Conservation (phyloP, 2,797 vertebrate genomes). For the Tragopan temminckii region DNA sequence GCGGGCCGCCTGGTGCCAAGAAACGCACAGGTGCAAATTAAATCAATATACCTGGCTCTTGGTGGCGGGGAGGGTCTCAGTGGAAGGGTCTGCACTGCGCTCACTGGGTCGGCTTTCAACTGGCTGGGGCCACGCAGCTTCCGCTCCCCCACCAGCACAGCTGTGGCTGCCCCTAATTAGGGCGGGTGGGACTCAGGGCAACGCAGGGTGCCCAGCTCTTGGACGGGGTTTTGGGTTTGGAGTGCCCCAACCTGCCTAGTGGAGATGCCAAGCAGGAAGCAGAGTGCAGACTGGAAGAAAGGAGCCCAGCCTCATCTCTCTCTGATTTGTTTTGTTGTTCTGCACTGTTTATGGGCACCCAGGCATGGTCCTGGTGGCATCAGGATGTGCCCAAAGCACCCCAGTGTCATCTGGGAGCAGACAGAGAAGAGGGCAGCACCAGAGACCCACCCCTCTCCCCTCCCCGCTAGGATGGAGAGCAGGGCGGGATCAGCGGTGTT, state of each 20-base stretch:
- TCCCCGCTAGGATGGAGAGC: background rate
- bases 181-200: background rate
- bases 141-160: background rate
- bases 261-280: background rate
- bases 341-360: background rate
- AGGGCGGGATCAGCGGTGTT: slow-evolving; percentile 19
- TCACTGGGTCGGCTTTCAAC: background rate
- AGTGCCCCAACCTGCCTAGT: too few relatives aligned
- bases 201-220: rapidly evolving
- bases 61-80: background rate
- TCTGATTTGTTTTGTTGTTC: background rate
- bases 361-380: rapidly evolving
- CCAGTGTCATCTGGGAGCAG: background rate
- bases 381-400: background rate
- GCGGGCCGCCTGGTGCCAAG: background rate
- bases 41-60: slow-evolving; percentile 46
- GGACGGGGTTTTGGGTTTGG: background rate
- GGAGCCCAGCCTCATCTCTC: background rate
- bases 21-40: slow-evolving; percentile 65
- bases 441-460: background rate
- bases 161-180: background rate
- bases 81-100: background rate
- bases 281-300: background rate
- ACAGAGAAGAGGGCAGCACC: background rate
- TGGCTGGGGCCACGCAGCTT: rapidly evolving